Evolutionary conservation across 2,113 vertebrate genomes (phyloP), one percentile per base, ranked within the genome.

Genomic region (Chionis minor): DNA sequence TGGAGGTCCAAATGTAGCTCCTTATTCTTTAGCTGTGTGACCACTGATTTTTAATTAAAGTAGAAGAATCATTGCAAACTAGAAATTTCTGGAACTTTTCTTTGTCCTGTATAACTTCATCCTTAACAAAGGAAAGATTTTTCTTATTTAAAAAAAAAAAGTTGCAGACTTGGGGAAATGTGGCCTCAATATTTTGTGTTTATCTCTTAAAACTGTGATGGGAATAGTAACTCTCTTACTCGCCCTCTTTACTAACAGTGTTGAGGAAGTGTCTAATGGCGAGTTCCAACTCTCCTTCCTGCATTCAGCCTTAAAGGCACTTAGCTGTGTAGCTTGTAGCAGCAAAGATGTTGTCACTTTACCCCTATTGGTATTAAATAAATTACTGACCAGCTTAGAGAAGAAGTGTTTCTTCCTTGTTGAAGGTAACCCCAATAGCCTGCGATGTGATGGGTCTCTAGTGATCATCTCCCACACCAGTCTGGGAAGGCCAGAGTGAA

Each of bases 31-130:
- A 82, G 62, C 66, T 89, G 28, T 1, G 1, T 77, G 73, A 58
- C 71, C 70, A 12, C 62, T 65, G 56, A 61, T 87, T 89, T 89
- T 86, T 72, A 56, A 47, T 56, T 56, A 24, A 69, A 75, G 52
- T 45, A 65, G 56, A 78, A 80, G 61, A 88, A 49, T 40, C 13
- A 18, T 47, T 45, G 56, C 47, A 77, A 77, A 35, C 83, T 95
- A 92, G 95, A 96, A 93, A 74, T 93, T 93, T 95, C 95, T 95
- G 94, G 84, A 96, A 93, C 47, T 1, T 84, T 94, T 45, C 26
- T 62, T 90, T 86, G 62, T 78, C n/a, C 40, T 59, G 2, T 56
- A 14, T 82, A 47, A 77, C 58, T 38, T 61, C 44, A n/a, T 11
- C 38, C 30, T 52, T 84, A 45, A 9, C 45, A 72, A 92, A 86